Evolutionary conservation across 2,113 vertebrate genomes (phyloP).

Genomic region (Carollia perspicillata): DNA sequence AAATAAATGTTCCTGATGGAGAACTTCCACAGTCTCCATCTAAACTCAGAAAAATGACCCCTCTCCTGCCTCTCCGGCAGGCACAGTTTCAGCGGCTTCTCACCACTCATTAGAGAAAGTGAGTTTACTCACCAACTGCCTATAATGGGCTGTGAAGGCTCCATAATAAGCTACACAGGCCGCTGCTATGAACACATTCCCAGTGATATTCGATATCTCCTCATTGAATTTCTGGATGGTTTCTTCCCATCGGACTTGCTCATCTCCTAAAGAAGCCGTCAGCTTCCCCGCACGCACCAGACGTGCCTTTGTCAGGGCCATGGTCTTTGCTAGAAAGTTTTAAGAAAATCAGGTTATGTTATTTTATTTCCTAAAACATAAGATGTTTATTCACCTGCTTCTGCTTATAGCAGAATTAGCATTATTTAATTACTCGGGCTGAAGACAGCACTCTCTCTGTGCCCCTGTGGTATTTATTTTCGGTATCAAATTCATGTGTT

Average conservation of each 20-base stretch:
- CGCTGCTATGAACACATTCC: slow-evolving; percentile 90
- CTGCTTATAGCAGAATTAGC: background rate
- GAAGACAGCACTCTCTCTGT: background rate
- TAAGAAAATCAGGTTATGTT: background rate
- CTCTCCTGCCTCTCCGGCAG: accelerated
- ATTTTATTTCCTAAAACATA: background rate
- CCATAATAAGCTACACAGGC: slow-evolving; percentile 90
- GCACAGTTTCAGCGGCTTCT: background rate
- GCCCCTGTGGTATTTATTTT: background rate
- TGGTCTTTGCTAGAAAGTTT: slow-evolving; percentile 81
- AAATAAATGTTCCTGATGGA: background rate
- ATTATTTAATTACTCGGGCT: background rate
- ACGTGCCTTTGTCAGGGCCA: slow-evolving; percentile 85
- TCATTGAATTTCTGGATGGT: slow-evolving; percentile 84
- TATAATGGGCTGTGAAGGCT: slow-evolving; percentile 88
- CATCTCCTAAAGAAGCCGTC: slow-evolving; percentile 85
- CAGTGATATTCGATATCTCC: slow-evolving; percentile 86
- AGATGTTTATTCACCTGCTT: background rate
- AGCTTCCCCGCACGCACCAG: slow-evolving; percentile 85
- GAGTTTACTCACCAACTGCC: slow-evolving; percentile 80
- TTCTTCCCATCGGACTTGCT: slow-evolving; percentile 89
- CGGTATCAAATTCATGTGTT: background rate
- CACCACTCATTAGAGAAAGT: background rate
- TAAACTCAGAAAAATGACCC: background rate
- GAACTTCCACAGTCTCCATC: background rate